These are phyloP conservation scores for Rhyacophila brunnea DNA, from an alignment of 1,140 invertebrate genomes.

Conservation along the genomic window DNA sequence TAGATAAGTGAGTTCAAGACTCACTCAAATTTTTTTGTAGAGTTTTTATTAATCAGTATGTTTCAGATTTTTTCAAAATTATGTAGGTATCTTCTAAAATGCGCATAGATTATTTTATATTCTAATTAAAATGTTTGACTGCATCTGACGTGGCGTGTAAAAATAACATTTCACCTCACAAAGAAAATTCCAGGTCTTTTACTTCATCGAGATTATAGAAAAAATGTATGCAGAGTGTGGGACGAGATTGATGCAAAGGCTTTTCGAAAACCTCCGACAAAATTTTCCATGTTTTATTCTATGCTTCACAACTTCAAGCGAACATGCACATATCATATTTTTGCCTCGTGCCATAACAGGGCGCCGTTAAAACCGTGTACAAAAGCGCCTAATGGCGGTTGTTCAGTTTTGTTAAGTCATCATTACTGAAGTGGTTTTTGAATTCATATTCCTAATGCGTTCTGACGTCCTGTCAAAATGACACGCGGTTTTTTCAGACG, in stretches of 20 bases:
- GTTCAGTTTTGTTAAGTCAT: background rate
- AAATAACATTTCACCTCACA: conserved; percentile 19
- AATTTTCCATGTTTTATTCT: conserved; percentile 1
- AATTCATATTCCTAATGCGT: too few species aligned
- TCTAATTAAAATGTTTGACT: too few species aligned
- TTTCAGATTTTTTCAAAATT: too few species aligned
- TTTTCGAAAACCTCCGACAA: conserved; percentile 6
- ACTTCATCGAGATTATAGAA: conserved; percentile 29
- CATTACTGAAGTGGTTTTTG: background rate
- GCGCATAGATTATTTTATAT: too few species aligned
- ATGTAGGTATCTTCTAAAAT: too few species aligned
- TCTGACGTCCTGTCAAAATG: too few species aligned
- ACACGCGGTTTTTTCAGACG: too few species aligned
- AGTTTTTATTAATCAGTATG: too few species aligned
- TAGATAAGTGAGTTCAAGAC: too few species aligned
- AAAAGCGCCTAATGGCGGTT: too few species aligned
- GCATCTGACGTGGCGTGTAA: conserved; percentile 19
- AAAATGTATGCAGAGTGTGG: conserved; percentile 18
- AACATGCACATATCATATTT: conserved; percentile 5
- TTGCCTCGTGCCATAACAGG: background rate
- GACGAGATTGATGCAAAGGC: background rate
- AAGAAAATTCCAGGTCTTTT: conserved; percentile 32
- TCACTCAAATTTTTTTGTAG: too few species aligned
- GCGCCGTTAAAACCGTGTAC: too few species aligned
- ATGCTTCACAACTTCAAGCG: conserved; percentile 9